A percentile compares a stretch with the other conserved stretches of the same genome.
Conservation (phyloP, 1,140 invertebrate genomes). For the Portunus trituberculatus region DNA sequence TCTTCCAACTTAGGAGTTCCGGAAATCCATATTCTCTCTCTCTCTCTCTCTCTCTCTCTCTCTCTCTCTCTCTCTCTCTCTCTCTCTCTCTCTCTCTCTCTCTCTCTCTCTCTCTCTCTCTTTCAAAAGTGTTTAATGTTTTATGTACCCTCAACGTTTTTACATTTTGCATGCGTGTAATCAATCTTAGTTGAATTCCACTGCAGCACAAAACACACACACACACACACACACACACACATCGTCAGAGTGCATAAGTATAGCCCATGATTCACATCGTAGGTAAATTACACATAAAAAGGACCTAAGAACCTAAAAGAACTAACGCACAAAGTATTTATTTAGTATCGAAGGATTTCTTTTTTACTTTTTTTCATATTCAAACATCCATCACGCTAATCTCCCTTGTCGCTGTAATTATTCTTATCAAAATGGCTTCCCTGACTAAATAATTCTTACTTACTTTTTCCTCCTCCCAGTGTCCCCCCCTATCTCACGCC, state of each 20-base stretch:
- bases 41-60: not conserved
- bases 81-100: conserved; percentile 13
- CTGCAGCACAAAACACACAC: too few relatives aligned
- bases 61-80: not conserved
- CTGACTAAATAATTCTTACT: not conserved
- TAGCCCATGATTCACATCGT: too few relatives aligned
- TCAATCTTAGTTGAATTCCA: too few relatives aligned
- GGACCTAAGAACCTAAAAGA: too few relatives aligned
- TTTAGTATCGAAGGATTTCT: not conserved
- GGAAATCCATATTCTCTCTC: not conserved
- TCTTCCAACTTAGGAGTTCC: not conserved
- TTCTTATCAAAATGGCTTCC: not conserved
- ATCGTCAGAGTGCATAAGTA: too few relatives aligned
- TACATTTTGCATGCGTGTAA: too few relatives aligned
- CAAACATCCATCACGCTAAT: not conserved
- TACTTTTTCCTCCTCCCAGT: not conserved
- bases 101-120: conserved; percentile 7
- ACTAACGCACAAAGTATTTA: not conserved
- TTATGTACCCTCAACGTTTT: too few relatives aligned
- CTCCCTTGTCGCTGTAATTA: not conserved
- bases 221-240: too few relatives aligned
- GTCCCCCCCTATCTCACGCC: not conserved
- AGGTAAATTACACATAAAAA: too few relatives aligned
- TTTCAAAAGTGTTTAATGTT: not conserved
- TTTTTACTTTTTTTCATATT: not conserved